phyloP scores from a whole-genome alignment of 2,888 invertebrate genomes.

The Lottia scabra region DNA sequence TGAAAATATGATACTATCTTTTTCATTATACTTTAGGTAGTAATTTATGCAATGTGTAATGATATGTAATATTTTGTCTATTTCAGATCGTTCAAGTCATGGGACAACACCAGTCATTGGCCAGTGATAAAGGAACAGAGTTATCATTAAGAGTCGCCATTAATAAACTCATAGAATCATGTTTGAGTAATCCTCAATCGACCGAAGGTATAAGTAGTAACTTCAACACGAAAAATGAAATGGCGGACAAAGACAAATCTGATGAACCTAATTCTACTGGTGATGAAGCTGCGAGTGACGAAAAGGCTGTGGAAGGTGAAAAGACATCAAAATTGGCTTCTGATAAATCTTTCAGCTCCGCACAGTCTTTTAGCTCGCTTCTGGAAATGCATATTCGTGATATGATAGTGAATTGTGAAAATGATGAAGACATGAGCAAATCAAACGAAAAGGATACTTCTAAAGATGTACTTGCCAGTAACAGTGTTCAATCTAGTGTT shows the following conservation, averaged over 20 bases:
- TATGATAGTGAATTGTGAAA: not conserved
- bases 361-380: not conserved
- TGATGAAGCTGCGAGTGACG: too few species aligned
- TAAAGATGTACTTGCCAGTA: not conserved
- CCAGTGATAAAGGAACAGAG: not conserved
- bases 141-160: not conserved
- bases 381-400: not conserved
- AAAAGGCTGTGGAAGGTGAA: too few species aligned
- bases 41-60: too few species aligned
- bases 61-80: not conserved
- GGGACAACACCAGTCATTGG: slow-evolving; percentile 29
- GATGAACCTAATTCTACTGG: too few species aligned
- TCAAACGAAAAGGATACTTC: not conserved
- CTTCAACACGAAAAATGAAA: too few species aligned
- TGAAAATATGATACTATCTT: too few species aligned
- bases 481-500: not conserved
- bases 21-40: too few species aligned
- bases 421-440: not conserved
- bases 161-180: not conserved
- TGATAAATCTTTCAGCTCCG: not conserved
- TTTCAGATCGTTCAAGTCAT: slow-evolving; percentile 12
- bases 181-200: not conserved
- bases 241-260: too few species aligned
- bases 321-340: not conserved
- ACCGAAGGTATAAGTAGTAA: too few species aligned